Percentiles rank a stretch among this genome's conserved stretches.
Evolutionary conservation across 2,113 vertebrate genomes (phyloP).

Genomic region (Engystomops pustulosus): DNA sequence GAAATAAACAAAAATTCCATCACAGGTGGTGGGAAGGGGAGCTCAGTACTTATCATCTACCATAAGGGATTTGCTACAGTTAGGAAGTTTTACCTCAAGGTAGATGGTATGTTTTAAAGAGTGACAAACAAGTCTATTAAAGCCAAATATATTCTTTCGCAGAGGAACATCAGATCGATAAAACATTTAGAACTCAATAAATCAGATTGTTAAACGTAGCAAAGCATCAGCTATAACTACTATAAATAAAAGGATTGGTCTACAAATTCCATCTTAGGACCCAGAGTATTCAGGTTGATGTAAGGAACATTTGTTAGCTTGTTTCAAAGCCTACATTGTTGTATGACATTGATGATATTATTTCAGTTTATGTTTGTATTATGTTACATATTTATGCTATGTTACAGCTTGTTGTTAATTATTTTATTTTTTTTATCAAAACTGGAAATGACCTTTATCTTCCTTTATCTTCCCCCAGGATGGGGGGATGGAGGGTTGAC

Average conservation of each 20-base stretch:
- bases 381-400: no score
- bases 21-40: no score
- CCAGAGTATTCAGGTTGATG: not conserved
- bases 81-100: not conserved
- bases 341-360: not conserved
- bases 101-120: not conserved
- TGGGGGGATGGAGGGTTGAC: no score
- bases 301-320: not conserved
- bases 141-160: conserved; percentile 18
- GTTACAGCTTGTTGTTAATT: no score
- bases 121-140: conserved; percentile 24
- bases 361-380: no score
- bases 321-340: no score
- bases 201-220: not conserved
- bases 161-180: conserved; percentile 19
- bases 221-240: not conserved
- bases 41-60: no score
- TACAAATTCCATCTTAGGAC: not conserved
- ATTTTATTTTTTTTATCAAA: no score
- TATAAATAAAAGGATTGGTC: not conserved
- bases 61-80: no score
- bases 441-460: no score
- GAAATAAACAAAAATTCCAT: no score
- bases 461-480: no score
- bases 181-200: conserved; percentile 23